phyloP scores from a whole-genome alignment of 2,113 vertebrate species.

The Hyperopisus bebe region DNA sequence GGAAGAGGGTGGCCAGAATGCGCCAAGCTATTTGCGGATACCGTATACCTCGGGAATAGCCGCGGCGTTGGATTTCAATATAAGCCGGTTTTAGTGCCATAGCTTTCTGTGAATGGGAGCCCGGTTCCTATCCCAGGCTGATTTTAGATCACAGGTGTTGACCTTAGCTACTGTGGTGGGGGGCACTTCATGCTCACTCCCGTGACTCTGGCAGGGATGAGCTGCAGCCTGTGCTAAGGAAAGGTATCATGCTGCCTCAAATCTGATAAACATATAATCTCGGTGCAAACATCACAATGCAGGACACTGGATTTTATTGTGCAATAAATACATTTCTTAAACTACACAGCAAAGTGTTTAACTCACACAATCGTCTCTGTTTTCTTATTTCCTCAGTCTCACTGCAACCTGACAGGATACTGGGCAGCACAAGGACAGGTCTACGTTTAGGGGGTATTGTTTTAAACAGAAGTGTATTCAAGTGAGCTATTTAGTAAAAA shows the following conservation, averaged over 20 bases:
- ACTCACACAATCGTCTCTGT: background rate
- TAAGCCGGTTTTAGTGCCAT: slow-evolving; percentile 60
- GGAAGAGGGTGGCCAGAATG: slow-evolving; percentile 41
- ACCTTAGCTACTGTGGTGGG: slow-evolving; percentile 52
- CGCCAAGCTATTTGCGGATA: slow-evolving; percentile 59
- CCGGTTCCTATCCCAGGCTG: slow-evolving; percentile 57
- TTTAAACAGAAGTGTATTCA: background rate
- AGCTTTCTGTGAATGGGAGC: slow-evolving; percentile 70
- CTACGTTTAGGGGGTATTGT: background rate
- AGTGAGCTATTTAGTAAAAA: background rate
- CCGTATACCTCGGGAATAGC: slow-evolving; percentile 61
- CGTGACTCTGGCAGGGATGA: slow-evolving; percentile 36
- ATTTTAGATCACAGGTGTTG: slow-evolving; percentile 77
- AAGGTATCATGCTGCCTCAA: too few species aligned
- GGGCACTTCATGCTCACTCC: slow-evolving; percentile 53
- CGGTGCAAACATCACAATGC: background rate
- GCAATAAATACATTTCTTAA: background rate
- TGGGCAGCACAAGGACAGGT: background rate
- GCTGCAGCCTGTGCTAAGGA: background rate
- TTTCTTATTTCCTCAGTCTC: background rate
- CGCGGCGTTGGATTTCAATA: slow-evolving; percentile 60
- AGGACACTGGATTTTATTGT: background rate
- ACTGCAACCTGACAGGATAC: background rate
- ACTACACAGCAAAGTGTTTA: background rate
- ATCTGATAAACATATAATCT: background rate